Conservation (phyloP, 2,797 vertebrate species). For the Manis pentadactyla region DNA sequence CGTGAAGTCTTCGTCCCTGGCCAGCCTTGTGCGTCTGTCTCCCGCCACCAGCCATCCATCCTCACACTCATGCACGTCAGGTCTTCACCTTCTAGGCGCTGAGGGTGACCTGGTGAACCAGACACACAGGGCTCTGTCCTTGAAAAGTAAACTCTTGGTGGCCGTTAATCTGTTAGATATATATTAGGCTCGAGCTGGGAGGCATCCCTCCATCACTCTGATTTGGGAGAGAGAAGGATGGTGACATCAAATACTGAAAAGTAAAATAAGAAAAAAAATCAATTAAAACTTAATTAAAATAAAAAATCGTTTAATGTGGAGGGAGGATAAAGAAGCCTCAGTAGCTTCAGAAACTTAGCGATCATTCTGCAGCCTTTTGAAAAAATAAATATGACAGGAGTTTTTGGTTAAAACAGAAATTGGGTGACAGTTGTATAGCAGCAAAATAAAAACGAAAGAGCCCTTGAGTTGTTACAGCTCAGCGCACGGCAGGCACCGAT, state of each 20-base stretch:
- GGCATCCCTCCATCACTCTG: background rate
- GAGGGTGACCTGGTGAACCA: background rate
- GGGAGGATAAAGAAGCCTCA: background rate
- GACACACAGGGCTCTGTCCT: no score
- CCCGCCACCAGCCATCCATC: accelerated
- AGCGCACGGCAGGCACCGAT: accelerated
- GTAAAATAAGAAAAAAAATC: background rate
- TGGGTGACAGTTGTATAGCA: background rate
- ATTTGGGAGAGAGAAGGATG: background rate
- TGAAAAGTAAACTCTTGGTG: background rate
- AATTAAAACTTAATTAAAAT: background rate
- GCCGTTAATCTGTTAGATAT: background rate
- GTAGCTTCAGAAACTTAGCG: background rate
- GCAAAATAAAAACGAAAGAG: background rate
- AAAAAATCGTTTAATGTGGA: background rate
- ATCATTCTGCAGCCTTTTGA: background rate
- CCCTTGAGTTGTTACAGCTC: background rate
- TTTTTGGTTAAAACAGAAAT: background rate
- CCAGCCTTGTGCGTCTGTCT: background rate
- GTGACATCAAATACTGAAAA: background rate
- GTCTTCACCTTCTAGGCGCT: background rate
- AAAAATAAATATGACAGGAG: background rate
- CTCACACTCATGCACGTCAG: background rate
- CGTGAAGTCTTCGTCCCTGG: background rate
- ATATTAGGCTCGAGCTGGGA: background rate